Conservation (phyloP, 2,888 invertebrate genomes). For the Apotomis turbidana region DNA sequence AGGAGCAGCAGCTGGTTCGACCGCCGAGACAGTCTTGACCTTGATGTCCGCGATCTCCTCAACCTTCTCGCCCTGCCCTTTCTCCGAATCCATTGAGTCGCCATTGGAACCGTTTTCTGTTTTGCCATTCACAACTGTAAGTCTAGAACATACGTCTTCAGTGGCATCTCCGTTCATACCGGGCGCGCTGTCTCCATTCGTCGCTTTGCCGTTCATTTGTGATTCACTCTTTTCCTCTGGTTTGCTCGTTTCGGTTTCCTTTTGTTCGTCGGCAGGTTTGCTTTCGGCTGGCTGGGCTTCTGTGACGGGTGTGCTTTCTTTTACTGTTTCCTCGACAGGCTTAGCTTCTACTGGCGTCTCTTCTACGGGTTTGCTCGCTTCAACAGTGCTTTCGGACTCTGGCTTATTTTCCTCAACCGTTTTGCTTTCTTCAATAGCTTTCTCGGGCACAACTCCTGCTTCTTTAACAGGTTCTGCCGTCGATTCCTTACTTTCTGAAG, state of each 20-base stretch:
- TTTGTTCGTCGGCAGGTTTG: conserved; percentile 47
- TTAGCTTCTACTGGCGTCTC: conserved; percentile 35
- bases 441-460: conserved; percentile 1
- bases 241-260: conserved; percentile 43
- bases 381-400: conserved; percentile 23
- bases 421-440: conserved; percentile 8
- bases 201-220: conserved; percentile 70
- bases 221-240: conserved; percentile 54
- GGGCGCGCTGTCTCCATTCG: conserved; percentile 62
- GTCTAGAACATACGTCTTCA: conserved; percentile 67
- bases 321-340: conserved; percentile 17
- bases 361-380: conserved; percentile 41
- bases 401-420: conserved; percentile 12
- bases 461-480: conserved; percentile 9
- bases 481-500: conserved; percentile 45
- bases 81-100: conserved; percentile 54
- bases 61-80: conserved; percentile 70
- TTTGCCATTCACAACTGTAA: conserved; percentile 70
- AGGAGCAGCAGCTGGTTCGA: conserved; percentile 70
- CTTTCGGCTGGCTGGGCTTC: conserved; percentile 40
- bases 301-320: conserved; percentile 43
- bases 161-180: conserved; percentile 67
- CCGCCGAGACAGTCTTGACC: conserved; percentile 82
- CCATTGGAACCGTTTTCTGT: conserved; percentile 62
- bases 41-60: conserved; percentile 78